A percentile compares a stretch with the other conserved stretches of the same genome.
phyloP scores from a whole-genome alignment of 2,888 invertebrate genomes.

The Xanthorhoe designata region DNA sequence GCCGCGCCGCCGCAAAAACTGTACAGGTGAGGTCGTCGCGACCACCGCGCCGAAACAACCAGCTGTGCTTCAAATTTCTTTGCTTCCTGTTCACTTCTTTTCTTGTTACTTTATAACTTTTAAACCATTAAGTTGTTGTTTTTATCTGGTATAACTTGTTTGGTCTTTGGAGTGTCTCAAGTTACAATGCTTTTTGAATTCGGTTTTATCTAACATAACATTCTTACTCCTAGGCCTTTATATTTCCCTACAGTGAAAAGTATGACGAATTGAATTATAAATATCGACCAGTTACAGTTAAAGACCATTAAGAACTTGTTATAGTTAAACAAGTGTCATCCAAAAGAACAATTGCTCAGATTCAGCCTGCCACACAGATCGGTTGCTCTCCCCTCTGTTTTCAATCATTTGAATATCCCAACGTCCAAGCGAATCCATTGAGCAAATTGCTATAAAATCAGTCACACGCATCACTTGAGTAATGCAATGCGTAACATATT shows the following conservation, averaged over 20 bases:
- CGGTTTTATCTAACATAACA: no score
- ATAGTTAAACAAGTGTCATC: not conserved
- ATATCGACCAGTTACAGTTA: not conserved
- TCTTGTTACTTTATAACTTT: constrained; percentile 11
- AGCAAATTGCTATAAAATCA: constrained; percentile 46
- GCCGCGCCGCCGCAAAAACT: constrained; percentile 52
- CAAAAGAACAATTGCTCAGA: constrained; percentile 6
- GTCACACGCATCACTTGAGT: constrained; percentile 42
- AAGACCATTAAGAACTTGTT: not conserved
- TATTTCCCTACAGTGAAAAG: no score
- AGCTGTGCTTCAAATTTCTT: constrained; percentile 50
- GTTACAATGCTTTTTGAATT: not conserved
- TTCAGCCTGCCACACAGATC: constrained; percentile 11
- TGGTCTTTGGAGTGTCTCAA: not conserved
- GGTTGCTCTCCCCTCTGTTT: constrained; percentile 28
- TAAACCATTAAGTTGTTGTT: not conserved
- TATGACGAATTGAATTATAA: not conserved
- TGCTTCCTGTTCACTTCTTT: constrained; percentile 35
- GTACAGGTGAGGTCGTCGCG: constrained; percentile 57
- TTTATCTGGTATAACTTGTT: not conserved
- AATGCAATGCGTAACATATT: constrained; percentile 54
- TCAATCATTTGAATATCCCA: constrained; percentile 41
- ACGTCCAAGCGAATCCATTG: constrained; percentile 48
- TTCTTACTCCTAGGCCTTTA: no score
- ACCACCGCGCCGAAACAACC: constrained; percentile 49